These are phyloP conservation scores for Lepus europaeus DNA, from an alignment of 2,113 vertebrate species.

Conservation along the genomic window DNA sequence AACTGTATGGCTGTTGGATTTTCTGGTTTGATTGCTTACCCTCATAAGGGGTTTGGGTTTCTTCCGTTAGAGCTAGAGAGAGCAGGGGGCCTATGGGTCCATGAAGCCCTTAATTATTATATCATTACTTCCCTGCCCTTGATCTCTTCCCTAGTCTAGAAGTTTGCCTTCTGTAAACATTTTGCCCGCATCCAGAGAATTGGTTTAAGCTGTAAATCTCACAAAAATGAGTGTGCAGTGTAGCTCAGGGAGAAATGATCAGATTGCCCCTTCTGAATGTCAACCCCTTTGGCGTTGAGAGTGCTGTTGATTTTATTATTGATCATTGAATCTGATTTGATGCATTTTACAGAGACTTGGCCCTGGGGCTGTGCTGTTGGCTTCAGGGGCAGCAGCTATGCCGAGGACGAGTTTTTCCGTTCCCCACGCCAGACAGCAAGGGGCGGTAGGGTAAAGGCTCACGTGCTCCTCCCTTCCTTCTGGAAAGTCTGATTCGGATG, in stretches of 20 bases:
- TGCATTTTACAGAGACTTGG: constrained; percentile 83
- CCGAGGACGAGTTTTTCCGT: constrained; percentile 76
- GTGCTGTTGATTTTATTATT: constrained; percentile 85
- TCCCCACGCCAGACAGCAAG: constrained; percentile 65
- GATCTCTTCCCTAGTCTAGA: constrained; percentile 65
- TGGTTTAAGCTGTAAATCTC: constrained; percentile 70
- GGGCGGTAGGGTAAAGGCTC: constrained; percentile 69
- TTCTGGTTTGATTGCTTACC: constrained; percentile 70
- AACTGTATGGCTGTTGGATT: constrained; percentile 40
- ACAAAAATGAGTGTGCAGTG: constrained; percentile 63
- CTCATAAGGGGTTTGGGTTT: background rate
- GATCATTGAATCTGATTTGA: constrained; percentile 82
- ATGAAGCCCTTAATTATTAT: background rate
- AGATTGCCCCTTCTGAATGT: constrained; percentile 76
- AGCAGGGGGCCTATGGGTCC: background rate
- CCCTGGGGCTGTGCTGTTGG: constrained; percentile 63
- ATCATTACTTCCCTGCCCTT: constrained; percentile 48
- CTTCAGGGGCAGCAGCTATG: constrained; percentile 56
- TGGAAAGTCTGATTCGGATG: constrained; percentile 62
- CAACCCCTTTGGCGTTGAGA: constrained; percentile 78
- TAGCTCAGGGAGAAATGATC: constrained; percentile 65
- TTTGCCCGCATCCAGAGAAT: constrained; percentile 68
- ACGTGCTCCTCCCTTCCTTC: constrained; percentile 60
- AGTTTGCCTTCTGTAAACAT: constrained; percentile 64
- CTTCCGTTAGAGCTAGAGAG: background rate